Evolutionary conservation across 2,113 vertebrate species (phyloP).

Genomic region (Typhlomys cinereus): DNA sequence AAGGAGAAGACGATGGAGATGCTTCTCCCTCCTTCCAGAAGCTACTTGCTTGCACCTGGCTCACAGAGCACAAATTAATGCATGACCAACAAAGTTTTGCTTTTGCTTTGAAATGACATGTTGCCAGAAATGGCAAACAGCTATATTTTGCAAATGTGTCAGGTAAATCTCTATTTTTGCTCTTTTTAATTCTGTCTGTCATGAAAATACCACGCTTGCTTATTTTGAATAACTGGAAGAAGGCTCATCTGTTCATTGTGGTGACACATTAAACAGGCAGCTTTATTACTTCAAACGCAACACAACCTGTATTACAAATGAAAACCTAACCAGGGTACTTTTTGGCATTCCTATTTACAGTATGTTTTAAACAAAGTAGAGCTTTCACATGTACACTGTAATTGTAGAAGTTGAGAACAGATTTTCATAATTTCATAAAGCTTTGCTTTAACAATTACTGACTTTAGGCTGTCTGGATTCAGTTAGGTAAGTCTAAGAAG

Average conservation of each 20-base stretch:
- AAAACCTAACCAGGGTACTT: neutral
- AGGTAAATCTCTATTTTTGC: neutral
- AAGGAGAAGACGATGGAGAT: neutral
- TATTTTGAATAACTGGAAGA: neutral
- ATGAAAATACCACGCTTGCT: constrained; percentile 1
- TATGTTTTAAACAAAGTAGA: neutral
- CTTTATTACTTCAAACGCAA: neutral
- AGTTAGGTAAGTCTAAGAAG: neutral
- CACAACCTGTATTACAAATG: neutral
- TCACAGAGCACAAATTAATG: neutral
- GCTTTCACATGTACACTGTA: neutral
- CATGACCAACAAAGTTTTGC: neutral
- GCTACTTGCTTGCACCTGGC: neutral
- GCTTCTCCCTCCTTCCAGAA: neutral
- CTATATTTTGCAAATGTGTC: neutral
- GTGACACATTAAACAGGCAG: neutral
- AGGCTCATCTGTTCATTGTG: neutral
- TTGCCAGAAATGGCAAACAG: neutral
- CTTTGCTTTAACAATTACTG: neutral
- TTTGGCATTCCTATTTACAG: neutral
- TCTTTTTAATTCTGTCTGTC: neutral
- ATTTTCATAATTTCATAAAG: neutral
- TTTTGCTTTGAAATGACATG: neutral
- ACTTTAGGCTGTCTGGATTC: neutral
- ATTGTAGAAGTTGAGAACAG: neutral